phyloP scores from a whole-genome alignment of 2,797 vertebrate genomes.

The Mionectes olivaceus region DNA sequence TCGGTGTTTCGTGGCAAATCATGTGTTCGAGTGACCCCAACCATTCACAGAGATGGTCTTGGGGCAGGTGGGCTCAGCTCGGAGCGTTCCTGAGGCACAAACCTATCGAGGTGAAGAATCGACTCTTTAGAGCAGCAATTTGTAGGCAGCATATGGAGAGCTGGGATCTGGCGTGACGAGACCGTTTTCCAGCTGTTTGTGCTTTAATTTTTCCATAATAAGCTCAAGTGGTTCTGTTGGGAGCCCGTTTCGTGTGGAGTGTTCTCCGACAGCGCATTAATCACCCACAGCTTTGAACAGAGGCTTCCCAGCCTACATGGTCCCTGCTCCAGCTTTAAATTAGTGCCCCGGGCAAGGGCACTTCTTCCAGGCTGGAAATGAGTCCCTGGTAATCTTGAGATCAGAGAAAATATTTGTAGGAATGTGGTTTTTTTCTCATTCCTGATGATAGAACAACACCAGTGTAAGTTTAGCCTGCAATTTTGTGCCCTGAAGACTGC shows the following conservation, averaged over 20 bases:
- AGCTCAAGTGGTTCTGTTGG: neutral
- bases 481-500: neutral
- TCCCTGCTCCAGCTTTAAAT: neutral
- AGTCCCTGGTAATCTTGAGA: neutral
- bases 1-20: neutral
- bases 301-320: neutral
- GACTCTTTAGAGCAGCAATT: neutral
- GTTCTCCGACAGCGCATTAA: neutral
- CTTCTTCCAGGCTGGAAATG: neutral
- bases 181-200: neutral
- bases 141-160: neutral
- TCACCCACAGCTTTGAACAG: neutral
- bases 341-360: neutral
- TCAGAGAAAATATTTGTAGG: neutral
- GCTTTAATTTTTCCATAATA: neutral
- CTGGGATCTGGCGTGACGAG: neutral
- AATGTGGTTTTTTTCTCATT: neutral
- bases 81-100: fast-evolving
- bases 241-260: neutral
- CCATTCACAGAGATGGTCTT: fast-evolving
- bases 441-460: too few species aligned
- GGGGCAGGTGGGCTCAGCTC: neutral
- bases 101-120: neutral
- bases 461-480: neutral
- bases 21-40: fast-evolving